Evolutionary conservation across 2,888 invertebrate genomes (phyloP), one percentile per base, ranked within the genome.

Genomic region (Oxyteleia sp.): DNA sequence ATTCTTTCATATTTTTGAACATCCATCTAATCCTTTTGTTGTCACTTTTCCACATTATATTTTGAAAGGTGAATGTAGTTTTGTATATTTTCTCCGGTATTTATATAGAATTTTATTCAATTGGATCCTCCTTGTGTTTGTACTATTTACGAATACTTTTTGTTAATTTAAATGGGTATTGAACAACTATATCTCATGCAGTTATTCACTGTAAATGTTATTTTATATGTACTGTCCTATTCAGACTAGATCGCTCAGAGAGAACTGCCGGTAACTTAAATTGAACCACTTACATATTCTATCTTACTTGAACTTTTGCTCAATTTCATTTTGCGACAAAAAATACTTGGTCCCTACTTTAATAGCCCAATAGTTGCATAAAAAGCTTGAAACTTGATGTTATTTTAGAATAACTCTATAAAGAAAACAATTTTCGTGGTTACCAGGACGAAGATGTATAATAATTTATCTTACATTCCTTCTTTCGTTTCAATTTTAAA

Each of bases 201-300:
- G 15, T 59, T 41, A n/a, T 43, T 59, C 59, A 20, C 59, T 43
- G 41, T 26, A 26, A 59, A 26, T 16, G 26, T 59, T 43, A 59
- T 43, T 59, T 43, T 59, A 13, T 59, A 43, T 43, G 23, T 59
- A 18, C 20, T 38, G n/a, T 13, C 38, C 38, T 7, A 35, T 18
- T 55, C 0, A n/a, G 7, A 8, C 13, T 5, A 41, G 13, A 41
- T 41, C 4, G 20, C 38, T 16, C 38, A n/a, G 10, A 38, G 29
- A 16, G 15, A 55, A 55, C 16, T 18, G 35, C 20, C 18, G 13
- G n/a, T 26, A 26, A 59, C 41, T 23, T 8, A 59, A 8, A 59
- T 59, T 32, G 32, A 43, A 59, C 20, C 38, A 57, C 38, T 57
- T 57, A 57, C 20, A 4, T 57, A 57, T 41, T 57, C 57, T 20